phyloP scores from a whole-genome alignment of 2,113 vertebrate genomes.

The Psilopogon haemacephalus region DNA sequence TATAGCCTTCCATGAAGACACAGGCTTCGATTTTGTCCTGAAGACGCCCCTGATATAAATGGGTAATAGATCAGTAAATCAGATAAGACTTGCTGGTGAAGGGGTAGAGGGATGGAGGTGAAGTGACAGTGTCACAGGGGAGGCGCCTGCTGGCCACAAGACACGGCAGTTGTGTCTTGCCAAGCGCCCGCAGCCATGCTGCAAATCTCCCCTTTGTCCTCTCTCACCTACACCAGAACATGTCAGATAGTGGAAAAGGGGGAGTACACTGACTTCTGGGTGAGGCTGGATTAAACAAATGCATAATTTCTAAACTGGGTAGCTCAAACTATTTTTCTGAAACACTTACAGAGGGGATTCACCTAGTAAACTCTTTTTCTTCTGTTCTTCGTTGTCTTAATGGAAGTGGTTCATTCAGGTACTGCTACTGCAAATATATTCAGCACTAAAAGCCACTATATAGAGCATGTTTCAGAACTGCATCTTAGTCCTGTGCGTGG shows the following conservation, averaged over 20 bases:
- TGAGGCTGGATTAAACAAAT: background rate
- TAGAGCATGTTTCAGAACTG: background rate
- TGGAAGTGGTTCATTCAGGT: background rate
- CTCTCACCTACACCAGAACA: rapidly evolving
- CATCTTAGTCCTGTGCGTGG: background rate
- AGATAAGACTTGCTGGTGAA: background rate
- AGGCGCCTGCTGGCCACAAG: background rate
- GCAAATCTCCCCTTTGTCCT: background rate
- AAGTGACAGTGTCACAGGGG: background rate
- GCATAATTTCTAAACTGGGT: background rate
- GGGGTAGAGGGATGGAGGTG: background rate
- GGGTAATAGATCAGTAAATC: conserved; percentile 52
- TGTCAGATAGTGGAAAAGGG: background rate
- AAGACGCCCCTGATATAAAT: conserved; percentile 56
- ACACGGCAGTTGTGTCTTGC: background rate
- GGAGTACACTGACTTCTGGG: background rate
- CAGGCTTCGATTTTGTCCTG: conserved; percentile 47
- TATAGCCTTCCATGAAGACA: conserved; percentile 16
- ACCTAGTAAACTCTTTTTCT: background rate
- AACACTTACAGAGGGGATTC: background rate
- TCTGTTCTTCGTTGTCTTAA: background rate
- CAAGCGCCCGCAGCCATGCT: rapidly evolving
- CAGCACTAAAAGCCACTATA: background rate
- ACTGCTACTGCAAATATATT: background rate
- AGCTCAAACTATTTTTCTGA: background rate